These are phyloP conservation scores for Datnioides undecimradiatus DNA, from an alignment of 2,113 vertebrate species.

Conservation along the genomic window DNA sequence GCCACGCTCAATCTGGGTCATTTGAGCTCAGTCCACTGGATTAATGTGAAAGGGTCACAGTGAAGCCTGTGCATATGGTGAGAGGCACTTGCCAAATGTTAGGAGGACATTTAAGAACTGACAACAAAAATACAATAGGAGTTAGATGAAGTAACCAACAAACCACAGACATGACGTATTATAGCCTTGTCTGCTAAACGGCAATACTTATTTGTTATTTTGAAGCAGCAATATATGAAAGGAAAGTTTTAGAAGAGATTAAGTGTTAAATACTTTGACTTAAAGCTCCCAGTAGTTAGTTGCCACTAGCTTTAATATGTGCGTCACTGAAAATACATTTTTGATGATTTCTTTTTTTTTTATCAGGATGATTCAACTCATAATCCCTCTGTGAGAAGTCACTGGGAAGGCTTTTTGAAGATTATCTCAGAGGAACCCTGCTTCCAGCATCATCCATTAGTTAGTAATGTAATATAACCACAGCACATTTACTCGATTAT, in stretches of 20 bases:
- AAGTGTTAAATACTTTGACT: background rate
- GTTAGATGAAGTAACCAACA: background rate
- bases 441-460: too few species aligned
- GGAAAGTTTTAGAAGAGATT: too few species aligned
- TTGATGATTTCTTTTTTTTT: background rate
- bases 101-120: background rate
- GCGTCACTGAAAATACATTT: background rate
- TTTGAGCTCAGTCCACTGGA: conserved; percentile 54
- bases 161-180: background rate
- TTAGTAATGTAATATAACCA: too few species aligned
- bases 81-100: background rate
- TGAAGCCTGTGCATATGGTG: conserved; percentile 10
- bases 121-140: background rate
- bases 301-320: too few species aligned
- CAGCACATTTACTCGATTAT: too few species aligned
- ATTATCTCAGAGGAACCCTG: too few species aligned
- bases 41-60: conserved; percentile 44
- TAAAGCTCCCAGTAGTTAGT: background rate
- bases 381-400: too few species aligned
- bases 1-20: conserved; percentile 44
- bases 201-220: too few species aligned
- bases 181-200: background rate
- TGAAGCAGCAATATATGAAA: background rate
- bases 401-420: too few species aligned
- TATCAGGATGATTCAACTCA: background rate